Evolutionary conservation across 1,140 invertebrate genomes (phyloP), one percentile per base, ranked within the genome.

Genomic region (Brachystomella parvula): DNA sequence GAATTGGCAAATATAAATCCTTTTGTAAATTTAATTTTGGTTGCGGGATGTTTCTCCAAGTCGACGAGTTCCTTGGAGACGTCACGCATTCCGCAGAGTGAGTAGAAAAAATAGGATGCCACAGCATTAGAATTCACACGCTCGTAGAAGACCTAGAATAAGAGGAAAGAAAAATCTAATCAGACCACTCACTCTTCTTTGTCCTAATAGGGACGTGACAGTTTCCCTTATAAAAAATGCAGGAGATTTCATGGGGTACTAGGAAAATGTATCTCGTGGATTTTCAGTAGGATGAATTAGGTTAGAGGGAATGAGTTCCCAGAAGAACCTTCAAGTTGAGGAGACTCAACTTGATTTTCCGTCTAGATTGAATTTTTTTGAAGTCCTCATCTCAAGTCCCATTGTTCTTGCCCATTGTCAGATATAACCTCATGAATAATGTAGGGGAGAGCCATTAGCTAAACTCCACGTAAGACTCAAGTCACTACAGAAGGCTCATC

Each of bases 1-100:
- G 87, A 82, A 73, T 88, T 89, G 17, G 88, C 86, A 75, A 91
- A 92, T 0, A 88, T 87, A 74, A 90, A 91, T 1, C 88, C 88
- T 77, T 90, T 90, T 68, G 84, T 87, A 68, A 91, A 85, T 29
- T 84, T 83, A 47, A 89, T 86, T 76, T 86, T 86, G 1, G 88
- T 89, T 71, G 89, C 86, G 6, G 87, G 84, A 69, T 85, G 86
- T 71, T 83, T 82, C 64, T 83, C 81, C 12, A 87, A 78, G 72
- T 88, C 84, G 2, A 83, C 78, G 2, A 91, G 76, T 30, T 85
- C 84, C 69, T 86, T 85, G 26, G 88, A 90, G n/a, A 89, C 86
- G 76, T 92, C 89, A 66, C 85, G 86, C 60, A 88, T 85, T 0
- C 89, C 89, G 75, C 88, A 90, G 70, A 85, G 85, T 21, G 87